Evolutionary conservation across 2,797 vertebrate species (phyloP).

Genomic region (Buceros bicornis): DNA sequence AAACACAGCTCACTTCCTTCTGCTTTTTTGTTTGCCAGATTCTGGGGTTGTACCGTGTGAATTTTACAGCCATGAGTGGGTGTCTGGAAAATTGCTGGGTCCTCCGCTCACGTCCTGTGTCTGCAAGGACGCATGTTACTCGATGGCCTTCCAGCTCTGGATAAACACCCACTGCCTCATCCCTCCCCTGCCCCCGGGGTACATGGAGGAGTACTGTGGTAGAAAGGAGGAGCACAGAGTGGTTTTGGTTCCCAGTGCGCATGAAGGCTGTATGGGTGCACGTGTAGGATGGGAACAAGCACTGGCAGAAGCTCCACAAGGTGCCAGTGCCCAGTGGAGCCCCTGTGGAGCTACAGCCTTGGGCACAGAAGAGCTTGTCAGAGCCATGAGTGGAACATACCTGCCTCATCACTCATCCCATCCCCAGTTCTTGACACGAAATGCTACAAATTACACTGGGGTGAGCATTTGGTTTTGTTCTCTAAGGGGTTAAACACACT

Average conservation of each 20-base stretch:
- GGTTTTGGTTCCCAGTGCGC: background rate
- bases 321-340: background rate
- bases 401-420: background rate
- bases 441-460: background rate
- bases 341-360: background rate
- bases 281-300: rapidly evolving
- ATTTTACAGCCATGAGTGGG: background rate
- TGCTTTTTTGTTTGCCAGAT: background rate
- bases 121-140: rapidly evolving
- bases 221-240: background rate
- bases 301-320: background rate
- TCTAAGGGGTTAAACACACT: background rate
- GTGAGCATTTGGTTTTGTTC: background rate
- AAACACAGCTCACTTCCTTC: background rate
- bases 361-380: background rate
- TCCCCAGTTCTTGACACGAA: background rate
- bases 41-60: rapidly evolving
- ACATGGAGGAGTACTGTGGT: background rate
- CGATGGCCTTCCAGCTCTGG: background rate
- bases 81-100: background rate
- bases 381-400: background rate
- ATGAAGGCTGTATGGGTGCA: too few relatives aligned
- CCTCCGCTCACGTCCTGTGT: background rate
- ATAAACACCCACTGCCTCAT: background rate
- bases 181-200: background rate